These are phyloP conservation scores for Sebastes iracundus DNA, from an alignment of 2,797 vertebrate species.

Conservation along the genomic window DNA sequence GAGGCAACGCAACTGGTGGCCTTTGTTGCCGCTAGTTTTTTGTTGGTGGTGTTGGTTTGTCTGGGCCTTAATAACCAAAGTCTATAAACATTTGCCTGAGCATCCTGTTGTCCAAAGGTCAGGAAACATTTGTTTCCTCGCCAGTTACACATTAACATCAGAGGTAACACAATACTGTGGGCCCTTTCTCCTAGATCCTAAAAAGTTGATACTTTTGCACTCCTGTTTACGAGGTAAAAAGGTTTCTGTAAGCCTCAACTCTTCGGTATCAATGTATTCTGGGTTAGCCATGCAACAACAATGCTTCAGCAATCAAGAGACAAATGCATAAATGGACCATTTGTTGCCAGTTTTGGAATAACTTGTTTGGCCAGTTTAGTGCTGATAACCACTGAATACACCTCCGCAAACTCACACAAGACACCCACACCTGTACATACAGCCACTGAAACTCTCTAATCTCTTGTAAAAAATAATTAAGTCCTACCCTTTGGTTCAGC, in stretches of 20 bases:
- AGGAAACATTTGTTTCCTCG: neutral
- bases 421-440: neutral
- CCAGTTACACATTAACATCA: slow-evolving; percentile 43
- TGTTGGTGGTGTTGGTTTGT: no score
- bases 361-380: slow-evolving; percentile 20
- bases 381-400: neutral
- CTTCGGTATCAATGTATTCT: neutral
- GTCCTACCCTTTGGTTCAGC: neutral
- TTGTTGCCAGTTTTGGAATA: slow-evolving; percentile 1
- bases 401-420: neutral
- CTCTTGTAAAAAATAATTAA: neutral
- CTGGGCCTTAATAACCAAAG: neutral
- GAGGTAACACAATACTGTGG: neutral
- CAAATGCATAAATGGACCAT: neutral
- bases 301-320: neutral
- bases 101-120: slow-evolving; percentile 8
- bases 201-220: neutral
- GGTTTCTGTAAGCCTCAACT: neutral
- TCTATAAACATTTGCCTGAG: neutral
- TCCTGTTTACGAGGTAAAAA: neutral
- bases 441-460: neutral
- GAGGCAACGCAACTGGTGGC: no score
- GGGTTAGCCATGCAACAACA: neutral
- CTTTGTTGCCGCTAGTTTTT: no score
- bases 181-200: neutral